phyloP scores from a whole-genome alignment of 1,140 invertebrate species.

The Papilio aristodemus region DNA sequence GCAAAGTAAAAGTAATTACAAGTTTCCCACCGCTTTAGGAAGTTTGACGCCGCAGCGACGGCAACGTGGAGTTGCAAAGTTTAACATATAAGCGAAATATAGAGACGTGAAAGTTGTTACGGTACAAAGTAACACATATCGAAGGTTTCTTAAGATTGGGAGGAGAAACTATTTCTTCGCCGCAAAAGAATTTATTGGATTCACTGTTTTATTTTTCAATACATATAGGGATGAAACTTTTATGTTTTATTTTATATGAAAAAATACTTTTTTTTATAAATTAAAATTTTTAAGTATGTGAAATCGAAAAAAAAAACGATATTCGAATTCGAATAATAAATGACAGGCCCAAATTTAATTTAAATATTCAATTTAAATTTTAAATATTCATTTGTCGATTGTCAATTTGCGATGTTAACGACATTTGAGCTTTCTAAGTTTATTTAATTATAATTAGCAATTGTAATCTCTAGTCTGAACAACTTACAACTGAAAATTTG shows the following conservation, averaged over 20 bases:
- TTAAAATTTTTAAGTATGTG: no score
- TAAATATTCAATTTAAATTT: background rate
- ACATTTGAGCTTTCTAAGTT: background rate
- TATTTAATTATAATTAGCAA: background rate
- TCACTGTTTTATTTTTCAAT: background rate
- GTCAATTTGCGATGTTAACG: background rate
- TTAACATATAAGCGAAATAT: background rate
- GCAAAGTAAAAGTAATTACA: slow-evolving; percentile 1
- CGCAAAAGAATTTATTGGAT: background rate
- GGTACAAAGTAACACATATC: background rate
- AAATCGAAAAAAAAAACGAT: no score
- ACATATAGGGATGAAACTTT: background rate
- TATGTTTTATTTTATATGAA: no score
- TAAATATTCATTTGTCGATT: background rate
- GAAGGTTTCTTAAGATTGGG: no score
- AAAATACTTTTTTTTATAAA: no score
- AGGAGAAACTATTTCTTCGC: no score
- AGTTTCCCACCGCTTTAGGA: background rate
- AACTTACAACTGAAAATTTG: no score
- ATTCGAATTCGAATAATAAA: no score
- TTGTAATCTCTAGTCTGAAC: background rate
- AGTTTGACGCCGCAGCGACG: background rate
- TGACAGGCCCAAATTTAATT: background rate
- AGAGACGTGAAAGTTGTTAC: slow-evolving; percentile 11
- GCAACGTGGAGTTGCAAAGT: background rate